A percentile compares a stretch with the other conserved stretches of the same genome.
Evolutionary conservation across 2,888 invertebrate species (phyloP).

Genomic region (Hydraecia micacea): DNA sequence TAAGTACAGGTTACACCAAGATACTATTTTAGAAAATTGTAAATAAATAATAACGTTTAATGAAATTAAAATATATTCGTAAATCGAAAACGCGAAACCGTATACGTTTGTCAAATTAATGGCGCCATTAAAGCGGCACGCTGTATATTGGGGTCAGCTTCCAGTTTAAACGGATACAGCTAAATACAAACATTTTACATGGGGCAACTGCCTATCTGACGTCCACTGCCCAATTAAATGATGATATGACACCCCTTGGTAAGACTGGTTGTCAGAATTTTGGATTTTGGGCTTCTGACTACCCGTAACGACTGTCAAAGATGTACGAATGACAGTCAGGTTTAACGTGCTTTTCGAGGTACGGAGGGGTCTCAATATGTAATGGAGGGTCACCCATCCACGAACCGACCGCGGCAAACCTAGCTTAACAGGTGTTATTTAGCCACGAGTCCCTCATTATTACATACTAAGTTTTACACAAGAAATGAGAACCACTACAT

Average conservation of each 20-base stretch:
- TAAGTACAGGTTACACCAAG: too few relatives aligned
- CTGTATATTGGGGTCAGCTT: neutral
- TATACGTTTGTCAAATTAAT: too few relatives aligned
- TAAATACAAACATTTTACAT: neutral
- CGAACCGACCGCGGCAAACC: neutral
- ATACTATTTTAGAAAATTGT: too few relatives aligned
- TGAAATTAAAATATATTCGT: too few relatives aligned
- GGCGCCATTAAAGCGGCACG: too few relatives aligned
- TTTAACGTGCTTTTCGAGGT: neutral
- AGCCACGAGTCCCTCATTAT: conserved; percentile 13
- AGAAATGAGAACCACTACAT: conserved; percentile 21
- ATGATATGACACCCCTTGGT: neutral
- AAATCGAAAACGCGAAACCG: too few relatives aligned
- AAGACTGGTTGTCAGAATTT: neutral
- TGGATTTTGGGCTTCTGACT: neutral
- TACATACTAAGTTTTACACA: conserved; percentile 35
- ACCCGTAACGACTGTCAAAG: neutral
- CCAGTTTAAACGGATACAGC: neutral
- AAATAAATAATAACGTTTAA: too few relatives aligned
- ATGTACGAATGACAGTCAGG: neutral
- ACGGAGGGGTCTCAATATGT: neutral
- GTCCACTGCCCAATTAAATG: neutral
- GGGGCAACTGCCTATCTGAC: neutral
- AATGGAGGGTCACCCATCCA: neutral
- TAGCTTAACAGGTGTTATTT: neutral